Evolutionary conservation across 2,797 vertebrate genomes (phyloP), one percentile per base, ranked within the genome.

Genomic region (Crotalus adamanteus): DNA sequence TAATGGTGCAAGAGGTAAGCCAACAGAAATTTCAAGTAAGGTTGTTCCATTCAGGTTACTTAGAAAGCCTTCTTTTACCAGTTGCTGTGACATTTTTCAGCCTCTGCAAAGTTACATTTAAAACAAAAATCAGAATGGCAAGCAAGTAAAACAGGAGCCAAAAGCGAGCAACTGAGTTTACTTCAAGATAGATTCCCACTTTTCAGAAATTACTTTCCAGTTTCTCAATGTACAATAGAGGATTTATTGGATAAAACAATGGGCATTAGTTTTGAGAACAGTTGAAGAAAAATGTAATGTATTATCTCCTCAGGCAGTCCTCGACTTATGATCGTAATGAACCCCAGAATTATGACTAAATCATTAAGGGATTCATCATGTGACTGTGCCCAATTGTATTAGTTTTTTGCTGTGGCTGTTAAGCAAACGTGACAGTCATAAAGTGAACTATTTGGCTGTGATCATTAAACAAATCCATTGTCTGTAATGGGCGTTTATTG

Each of bases 31-130:
- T 96, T 99, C 99, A 92, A 97, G 94, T 95, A 99, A 96, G 57
- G 97, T 99, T 2, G 99, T 99, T 92, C 99, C 99, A 11, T 98
- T 99, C 31, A 99, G 98, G 94, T 99, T 98, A 96, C 98, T 98
- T 95, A 99, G 91, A 95, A 99, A 99, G 1, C 98, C 98, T 97
- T 99, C 98, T 95, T 99, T 99, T 89, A 98, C 96, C 25, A 98
- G 97, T 89, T 97, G 98, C 78, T 98, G 97, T 92, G 97, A 98
- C 99, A 99, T 99, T 92, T 94, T 96, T 93, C 92, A 85, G 94
- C 93, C 93, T 94, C 91, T 95, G 95, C 85, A 94, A 94, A 92
- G 22, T 31, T 37, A 42, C 14, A 28, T 86, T 55, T 47, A 97
- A 96, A 92, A 96, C 91, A n/a, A 16, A 20, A 78, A 60, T 25